A percentile compares a stretch with the other conserved stretches of the same genome.
These are phyloP conservation scores for Oncorhynchus keta DNA, from an alignment of 2,113 vertebrate species.

Conservation along the genomic window DNA sequence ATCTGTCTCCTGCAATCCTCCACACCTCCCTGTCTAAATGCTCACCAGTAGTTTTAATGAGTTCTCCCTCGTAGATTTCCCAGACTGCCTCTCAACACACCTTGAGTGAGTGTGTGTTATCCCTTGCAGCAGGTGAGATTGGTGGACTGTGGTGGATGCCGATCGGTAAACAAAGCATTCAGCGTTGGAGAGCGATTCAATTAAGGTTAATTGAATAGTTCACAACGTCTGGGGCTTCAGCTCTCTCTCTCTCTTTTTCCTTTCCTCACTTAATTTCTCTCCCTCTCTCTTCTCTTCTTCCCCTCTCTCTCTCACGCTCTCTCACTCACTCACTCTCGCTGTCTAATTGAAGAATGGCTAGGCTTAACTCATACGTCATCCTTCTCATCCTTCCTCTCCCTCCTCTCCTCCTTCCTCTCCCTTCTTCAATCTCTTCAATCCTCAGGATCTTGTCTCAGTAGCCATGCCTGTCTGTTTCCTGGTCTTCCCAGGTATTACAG, in stretches of 20 bases:
- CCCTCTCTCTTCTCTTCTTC: background rate
- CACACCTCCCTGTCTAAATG: background rate
- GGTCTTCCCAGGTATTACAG: too few relatives aligned
- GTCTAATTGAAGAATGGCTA: background rate
- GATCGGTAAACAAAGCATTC: constrained; percentile 50
- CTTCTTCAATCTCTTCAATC: background rate
- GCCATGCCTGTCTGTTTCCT: too few relatives aligned
- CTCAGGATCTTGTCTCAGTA: too few relatives aligned
- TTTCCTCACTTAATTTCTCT: background rate
- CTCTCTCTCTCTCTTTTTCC: background rate
- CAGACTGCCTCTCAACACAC: background rate
- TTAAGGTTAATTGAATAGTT: constrained; percentile 64
- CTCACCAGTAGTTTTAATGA: constrained; percentile 36
- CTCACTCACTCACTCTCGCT: background rate
- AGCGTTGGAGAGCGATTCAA: constrained; percentile 43
- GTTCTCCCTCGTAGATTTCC: constrained; percentile 20
- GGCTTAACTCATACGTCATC: too few relatives aligned
- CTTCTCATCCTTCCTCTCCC: background rate
- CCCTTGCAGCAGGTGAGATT: constrained; percentile 22
- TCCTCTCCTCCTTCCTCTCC: background rate
- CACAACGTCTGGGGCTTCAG: constrained; percentile 21
- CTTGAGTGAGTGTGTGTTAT: background rate
- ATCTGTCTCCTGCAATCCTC: background rate
- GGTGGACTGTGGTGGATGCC: constrained; percentile 26
- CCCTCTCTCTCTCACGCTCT: background rate